These are phyloP conservation scores for Drosophila lini DNA, from an alignment of 1,140 invertebrate genomes.

Conservation along the genomic window DNA sequence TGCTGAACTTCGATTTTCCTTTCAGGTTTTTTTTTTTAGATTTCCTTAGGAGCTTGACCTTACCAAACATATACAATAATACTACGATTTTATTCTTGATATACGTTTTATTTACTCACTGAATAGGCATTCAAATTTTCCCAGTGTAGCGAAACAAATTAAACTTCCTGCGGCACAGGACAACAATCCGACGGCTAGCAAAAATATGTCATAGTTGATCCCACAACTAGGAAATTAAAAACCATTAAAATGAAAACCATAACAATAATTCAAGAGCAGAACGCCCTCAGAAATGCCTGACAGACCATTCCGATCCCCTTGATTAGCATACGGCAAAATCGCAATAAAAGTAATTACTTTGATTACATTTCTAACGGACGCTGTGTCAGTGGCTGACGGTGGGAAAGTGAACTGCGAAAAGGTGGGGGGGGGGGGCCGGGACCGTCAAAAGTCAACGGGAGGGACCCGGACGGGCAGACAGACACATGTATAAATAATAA, in stretches of 20 bases:
- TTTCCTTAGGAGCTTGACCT: too few relatives aligned
- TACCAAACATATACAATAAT: too few relatives aligned
- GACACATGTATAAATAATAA: conserved; percentile 58
- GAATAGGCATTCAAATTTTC: background rate
- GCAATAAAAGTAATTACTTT: conserved; percentile 76
- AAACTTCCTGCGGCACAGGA: conserved; percentile 1
- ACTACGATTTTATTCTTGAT: too few relatives aligned
- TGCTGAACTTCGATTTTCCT: background rate
- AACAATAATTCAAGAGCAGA: conserved; percentile 59
- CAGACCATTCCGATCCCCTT: conserved; percentile 41
- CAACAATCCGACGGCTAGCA: conserved; percentile 14
- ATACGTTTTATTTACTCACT: background rate
- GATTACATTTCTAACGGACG: conserved; percentile 70
- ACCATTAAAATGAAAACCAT: conserved; percentile 57
- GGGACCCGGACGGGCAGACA: conserved; percentile 28
- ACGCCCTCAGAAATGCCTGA: conserved; percentile 21
- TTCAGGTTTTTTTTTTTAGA: background rate
- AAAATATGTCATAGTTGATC: conserved; percentile 20
- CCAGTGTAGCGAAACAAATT: conserved; percentile 1
- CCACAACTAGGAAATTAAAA: conserved; percentile 58
- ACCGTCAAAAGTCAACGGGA: conserved; percentile 33
- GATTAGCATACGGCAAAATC: conserved; percentile 67
- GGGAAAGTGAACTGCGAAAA: background rate
- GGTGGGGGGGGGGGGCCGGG: background rate
- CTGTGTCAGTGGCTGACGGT: conserved; percentile 23